Conservation (phyloP, 2,888 invertebrate species). For the Oscheius sp. region DNA sequence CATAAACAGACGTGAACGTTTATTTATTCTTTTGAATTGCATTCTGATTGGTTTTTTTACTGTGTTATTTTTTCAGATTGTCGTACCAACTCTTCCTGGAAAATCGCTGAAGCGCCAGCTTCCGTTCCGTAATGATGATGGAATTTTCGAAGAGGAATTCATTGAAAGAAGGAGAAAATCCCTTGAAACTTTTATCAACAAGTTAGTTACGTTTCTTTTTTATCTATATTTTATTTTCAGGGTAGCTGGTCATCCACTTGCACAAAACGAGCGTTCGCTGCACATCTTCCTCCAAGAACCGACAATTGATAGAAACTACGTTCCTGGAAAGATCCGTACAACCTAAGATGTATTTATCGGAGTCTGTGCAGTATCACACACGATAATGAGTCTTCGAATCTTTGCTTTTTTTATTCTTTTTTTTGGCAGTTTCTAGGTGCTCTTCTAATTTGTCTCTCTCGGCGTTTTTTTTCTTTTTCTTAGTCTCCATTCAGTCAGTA, state of each 20-base stretch:
- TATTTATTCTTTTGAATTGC: background rate
- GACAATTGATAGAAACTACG: conserved; percentile 97
- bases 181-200: conserved; percentile 97
- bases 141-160: conserved; percentile 98
- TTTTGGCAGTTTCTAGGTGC: too few species aligned
- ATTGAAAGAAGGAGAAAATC: conserved; percentile 97
- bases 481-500: too few species aligned
- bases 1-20: background rate
- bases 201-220: conserved; percentile 76
- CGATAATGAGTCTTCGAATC: too few species aligned
- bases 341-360: too few species aligned
- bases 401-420: too few species aligned
- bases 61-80: conserved; percentile 79
- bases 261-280: conserved; percentile 97
- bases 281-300: conserved; percentile 99
- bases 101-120: conserved; percentile 98
- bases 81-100: conserved; percentile 95
- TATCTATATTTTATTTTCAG: conserved; percentile 72
- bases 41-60: background rate
- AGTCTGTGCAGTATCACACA: too few species aligned
- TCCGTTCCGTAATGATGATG: conserved; percentile 97
- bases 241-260: conserved; percentile 97
- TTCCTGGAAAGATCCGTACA: conserved; percentile 78
- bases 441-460: too few species aligned
- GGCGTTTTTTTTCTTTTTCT: too few species aligned